Evolutionary conservation across 2,888 invertebrate species (phyloP).

Genomic region (Onchidella celtica): DNA sequence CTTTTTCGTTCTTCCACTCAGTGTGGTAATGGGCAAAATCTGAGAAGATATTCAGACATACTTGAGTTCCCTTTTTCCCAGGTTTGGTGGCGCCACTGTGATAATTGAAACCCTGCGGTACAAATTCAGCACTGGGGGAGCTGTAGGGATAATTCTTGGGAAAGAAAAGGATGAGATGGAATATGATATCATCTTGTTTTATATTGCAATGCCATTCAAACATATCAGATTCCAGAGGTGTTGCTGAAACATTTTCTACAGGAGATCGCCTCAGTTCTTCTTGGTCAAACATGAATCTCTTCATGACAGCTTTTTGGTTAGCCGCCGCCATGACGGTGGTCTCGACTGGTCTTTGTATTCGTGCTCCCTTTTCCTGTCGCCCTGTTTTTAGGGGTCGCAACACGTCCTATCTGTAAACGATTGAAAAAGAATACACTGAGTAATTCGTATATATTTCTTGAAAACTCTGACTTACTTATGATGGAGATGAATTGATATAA

Average conservation of each 20-base stretch:
- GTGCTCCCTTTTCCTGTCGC: too few relatives aligned
- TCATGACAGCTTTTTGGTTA: conserved; percentile 63
- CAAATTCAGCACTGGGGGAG: conserved; percentile 73
- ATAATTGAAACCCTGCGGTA: conserved; percentile 69
- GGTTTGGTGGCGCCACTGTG: conserved; percentile 71
- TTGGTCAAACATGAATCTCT: conserved; percentile 67
- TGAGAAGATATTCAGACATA: conserved; percentile 73
- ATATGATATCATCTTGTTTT: conserved; percentile 68
- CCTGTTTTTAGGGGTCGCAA: too few relatives aligned
- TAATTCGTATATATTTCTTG: too few relatives aligned
- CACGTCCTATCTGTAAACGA: too few relatives aligned
- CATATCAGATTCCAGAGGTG: conserved; percentile 71
- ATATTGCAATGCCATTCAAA: conserved; percentile 77
- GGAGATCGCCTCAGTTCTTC: conserved; percentile 67
- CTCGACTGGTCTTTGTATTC: too few relatives aligned
- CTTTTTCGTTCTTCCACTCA: conserved; percentile 73
- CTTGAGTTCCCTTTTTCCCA: conserved; percentile 70
- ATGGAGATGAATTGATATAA: too few relatives aligned
- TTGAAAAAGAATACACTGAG: too few relatives aligned
- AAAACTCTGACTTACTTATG: too few relatives aligned
- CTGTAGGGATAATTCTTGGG: conserved; percentile 71
- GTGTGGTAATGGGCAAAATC: conserved; percentile 72
- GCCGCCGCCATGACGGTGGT: conserved; percentile 16
- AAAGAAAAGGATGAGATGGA: conserved; percentile 70
- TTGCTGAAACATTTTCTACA: conserved; percentile 71